Evolutionary conservation across 2,888 invertebrate genomes (phyloP).

Genomic region (Tetragnatha montana): DNA sequence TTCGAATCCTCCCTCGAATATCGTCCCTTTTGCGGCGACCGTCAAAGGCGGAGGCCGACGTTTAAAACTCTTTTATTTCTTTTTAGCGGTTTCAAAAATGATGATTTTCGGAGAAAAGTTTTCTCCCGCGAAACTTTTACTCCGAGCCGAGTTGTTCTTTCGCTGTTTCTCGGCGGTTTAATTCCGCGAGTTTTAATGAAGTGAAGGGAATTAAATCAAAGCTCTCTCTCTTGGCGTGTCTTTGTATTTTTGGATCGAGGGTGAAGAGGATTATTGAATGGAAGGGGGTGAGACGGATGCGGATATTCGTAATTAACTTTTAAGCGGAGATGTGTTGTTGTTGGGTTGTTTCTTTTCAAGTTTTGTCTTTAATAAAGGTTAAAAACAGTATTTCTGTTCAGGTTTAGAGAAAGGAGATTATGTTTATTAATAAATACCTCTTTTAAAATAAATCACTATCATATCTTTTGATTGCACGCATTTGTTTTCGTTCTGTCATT

Average conservation of each 20-base stretch:
- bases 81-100: conserved; percentile 67
- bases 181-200: conserved; percentile 68
- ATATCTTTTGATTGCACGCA: not conserved
- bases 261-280: conserved; percentile 32
- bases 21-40: conserved; percentile 57
- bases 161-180: conserved; percentile 26
- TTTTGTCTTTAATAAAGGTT: not conserved
- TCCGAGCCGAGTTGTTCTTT: conserved; percentile 59
- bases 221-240: conserved; percentile 27
- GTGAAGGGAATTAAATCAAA: conserved; percentile 43
- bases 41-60: conserved; percentile 61
- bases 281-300: not conserved
- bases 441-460: not conserved
- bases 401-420: too few species aligned
- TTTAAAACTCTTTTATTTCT: conserved; percentile 62
- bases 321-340: not conserved
- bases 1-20: conserved; percentile 37
- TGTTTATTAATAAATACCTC: too few species aligned
- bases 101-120: conserved; percentile 63
- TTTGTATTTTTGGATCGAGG: conserved; percentile 45
- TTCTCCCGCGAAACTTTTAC: conserved; percentile 8
- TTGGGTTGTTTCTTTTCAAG: not conserved
- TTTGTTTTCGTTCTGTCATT: not conserved
- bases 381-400: not conserved
- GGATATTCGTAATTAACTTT: not conserved